Base-by-base conservation (phyloP, 2,888 invertebrate genomes). In the Nysson spinosus region DNA sequence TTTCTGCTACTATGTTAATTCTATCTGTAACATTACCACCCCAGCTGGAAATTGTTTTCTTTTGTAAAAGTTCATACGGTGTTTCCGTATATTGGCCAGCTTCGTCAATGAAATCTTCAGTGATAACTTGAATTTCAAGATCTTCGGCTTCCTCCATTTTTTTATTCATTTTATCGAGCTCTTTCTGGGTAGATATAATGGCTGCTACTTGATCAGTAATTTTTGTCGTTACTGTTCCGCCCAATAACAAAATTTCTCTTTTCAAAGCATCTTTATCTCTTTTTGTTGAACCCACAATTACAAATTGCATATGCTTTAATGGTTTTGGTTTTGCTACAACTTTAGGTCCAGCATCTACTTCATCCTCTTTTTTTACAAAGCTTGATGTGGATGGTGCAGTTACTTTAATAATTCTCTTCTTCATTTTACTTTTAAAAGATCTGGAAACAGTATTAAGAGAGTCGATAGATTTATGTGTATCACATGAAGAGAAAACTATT, bases 31-130 rank as follows among this genome's bases (percentile, higher is more conserved):
- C 90, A 85, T 96, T 94, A 14, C 92, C 91, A 9, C 96, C 96
- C 97, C 97, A 97, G 49, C 91, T 89, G 20, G 94, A 93, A 71
- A 97, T 92, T 65, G 91, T 93, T 83, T 93, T 92, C 72, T 92
- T 91, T 61, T 90, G 90, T 46, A 96, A 91, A 3, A 93, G 88
- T 60, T 91, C 90, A 1, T 94, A 87, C 34, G 92, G 90, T 19
- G 91, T 88, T 0, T 92, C 91, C 0, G 90, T 89, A 72, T 93
- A 91, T 17, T 89, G 88, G 49, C 91, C 88, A 12, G 91, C 91
- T 64, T 91, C 90, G 61, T 94, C 92, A 0, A 97, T 83, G 83
- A 94, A 96, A 35, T 92, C 91, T 76, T 92, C 91, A 5, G 94
- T 91, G 1, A 98, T 92, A 1, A 98, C 93, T 86, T 96, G 95